A percentile compares a stretch with the other conserved stretches of the same genome.
Evolutionary conservation across 2,797 vertebrate species (phyloP).

Genomic region (Myotis vivesi): DNA sequence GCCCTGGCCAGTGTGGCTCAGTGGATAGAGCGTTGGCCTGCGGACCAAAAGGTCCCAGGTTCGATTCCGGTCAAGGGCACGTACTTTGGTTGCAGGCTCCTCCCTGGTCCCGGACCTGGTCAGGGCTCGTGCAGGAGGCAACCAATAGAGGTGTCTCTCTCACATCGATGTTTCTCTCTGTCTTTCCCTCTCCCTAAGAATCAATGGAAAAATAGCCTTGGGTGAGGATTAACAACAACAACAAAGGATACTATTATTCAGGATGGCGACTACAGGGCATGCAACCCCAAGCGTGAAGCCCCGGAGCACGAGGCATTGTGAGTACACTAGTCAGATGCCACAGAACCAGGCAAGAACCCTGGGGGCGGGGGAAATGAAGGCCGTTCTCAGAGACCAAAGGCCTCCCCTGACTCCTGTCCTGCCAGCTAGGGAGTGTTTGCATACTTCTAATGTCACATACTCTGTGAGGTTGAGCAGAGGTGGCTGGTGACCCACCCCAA

Average conservation of each 20-base stretch:
- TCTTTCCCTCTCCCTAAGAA: no score
- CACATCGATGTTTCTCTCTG: no score
- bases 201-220: no score
- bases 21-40: no score
- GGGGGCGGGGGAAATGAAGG: background rate
- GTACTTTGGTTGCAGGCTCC: no score
- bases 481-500: background rate
- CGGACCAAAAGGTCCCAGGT: no score
- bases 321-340: background rate
- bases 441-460: background rate
- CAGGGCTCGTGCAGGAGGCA: no score
- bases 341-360: background rate
- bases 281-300: background rate
- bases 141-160: no score
- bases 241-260: background rate
- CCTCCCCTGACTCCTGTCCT: background rate
- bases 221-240: no score
- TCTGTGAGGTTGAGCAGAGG: background rate
- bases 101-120: no score
- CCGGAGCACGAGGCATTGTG: background rate
- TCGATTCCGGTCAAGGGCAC: no score
- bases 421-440: background rate
- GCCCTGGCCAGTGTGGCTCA: no score
- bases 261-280: background rate
- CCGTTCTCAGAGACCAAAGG: background rate